A percentile compares a stretch with the other conserved stretches of the same genome.
Conservation (phyloP, 2,113 vertebrate genomes). For the Megalops atlanticus region DNA sequence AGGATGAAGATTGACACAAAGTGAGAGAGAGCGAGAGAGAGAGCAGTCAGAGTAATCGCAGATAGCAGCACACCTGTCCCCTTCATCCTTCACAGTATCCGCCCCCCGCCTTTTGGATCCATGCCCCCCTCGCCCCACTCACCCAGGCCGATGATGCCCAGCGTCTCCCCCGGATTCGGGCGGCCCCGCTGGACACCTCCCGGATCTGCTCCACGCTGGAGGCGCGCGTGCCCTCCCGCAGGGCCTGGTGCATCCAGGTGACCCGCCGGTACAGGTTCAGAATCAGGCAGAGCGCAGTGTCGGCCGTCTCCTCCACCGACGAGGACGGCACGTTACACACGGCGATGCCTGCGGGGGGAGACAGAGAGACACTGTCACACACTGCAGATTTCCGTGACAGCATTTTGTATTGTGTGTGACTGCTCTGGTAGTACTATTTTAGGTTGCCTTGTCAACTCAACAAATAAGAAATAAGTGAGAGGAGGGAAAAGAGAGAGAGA, state of each 20-base stretch:
- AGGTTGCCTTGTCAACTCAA: too few relatives aligned
- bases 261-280: slow-evolving; percentile 80
- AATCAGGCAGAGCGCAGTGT: slow-evolving; percentile 80
- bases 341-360: slow-evolving; percentile 70
- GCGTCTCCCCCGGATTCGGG: slow-evolving; percentile 82
- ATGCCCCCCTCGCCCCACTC: slow-evolving; percentile 34
- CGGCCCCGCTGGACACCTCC: slow-evolving; percentile 80
- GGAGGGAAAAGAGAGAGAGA: not conserved
- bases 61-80: too few relatives aligned
- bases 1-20: too few relatives aligned
- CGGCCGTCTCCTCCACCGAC: slow-evolving; percentile 81
- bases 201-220: slow-evolving; percentile 79
- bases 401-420: too few relatives aligned
- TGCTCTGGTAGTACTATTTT: too few relatives aligned
- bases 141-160: slow-evolving; percentile 83
- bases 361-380: too few relatives aligned
- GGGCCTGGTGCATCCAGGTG: slow-evolving; percentile 81
- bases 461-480: not conserved
- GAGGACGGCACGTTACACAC: slow-evolving; percentile 80
- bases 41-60: too few relatives aligned
- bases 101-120: too few relatives aligned
- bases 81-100: too few relatives aligned
- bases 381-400: too few relatives aligned
- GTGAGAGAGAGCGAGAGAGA: too few relatives aligned
- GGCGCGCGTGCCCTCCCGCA: slow-evolving; percentile 78